A percentile compares a stretch with the other conserved stretches of the same genome.
Evolutionary conservation across 64 coral and sea anemone genomes (phyloP).

Genomic region (Orbicella faveolata): DNA sequence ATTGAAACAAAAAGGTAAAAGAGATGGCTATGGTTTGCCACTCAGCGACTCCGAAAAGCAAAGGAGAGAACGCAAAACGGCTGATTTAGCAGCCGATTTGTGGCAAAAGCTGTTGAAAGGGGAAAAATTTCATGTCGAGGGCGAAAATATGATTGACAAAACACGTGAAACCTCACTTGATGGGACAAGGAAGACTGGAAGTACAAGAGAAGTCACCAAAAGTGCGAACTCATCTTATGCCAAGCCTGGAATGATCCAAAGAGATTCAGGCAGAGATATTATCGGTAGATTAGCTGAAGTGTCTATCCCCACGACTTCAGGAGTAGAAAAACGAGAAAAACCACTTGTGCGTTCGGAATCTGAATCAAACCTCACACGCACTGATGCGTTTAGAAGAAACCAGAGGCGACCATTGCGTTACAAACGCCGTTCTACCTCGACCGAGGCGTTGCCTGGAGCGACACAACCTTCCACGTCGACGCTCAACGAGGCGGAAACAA

Average conservation of each 20-base stretch:
- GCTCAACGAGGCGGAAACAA: neutral
- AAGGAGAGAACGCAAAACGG: slow-evolving; percentile 6
- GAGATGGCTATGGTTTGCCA: neutral
- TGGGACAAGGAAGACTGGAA: neutral
- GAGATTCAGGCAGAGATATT: neutral
- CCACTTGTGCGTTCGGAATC: neutral
- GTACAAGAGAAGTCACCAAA: neutral
- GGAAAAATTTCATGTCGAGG: slow-evolving; percentile 24
- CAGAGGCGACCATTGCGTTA: slow-evolving; percentile 10
- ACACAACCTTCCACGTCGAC: neutral
- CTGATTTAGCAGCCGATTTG: slow-evolving; percentile 24
- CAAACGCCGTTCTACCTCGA: neutral
- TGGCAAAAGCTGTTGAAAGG: slow-evolving; percentile 18
- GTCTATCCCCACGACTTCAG: neutral
- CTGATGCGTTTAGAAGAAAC: slow-evolving; percentile 18
- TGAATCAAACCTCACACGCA: neutral
- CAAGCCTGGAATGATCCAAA: neutral
- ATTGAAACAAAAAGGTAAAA: neutral
- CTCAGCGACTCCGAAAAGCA: slow-evolving; percentile 14
- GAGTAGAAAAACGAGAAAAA: neutral
- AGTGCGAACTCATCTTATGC: neutral
- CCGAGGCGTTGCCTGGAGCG: neutral
- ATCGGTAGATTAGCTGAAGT: neutral
- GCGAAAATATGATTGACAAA: neutral
- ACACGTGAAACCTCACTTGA: neutral